Conservation (phyloP, 2,797 vertebrate genomes). For the Neosilurus hyrtlii region DNA sequence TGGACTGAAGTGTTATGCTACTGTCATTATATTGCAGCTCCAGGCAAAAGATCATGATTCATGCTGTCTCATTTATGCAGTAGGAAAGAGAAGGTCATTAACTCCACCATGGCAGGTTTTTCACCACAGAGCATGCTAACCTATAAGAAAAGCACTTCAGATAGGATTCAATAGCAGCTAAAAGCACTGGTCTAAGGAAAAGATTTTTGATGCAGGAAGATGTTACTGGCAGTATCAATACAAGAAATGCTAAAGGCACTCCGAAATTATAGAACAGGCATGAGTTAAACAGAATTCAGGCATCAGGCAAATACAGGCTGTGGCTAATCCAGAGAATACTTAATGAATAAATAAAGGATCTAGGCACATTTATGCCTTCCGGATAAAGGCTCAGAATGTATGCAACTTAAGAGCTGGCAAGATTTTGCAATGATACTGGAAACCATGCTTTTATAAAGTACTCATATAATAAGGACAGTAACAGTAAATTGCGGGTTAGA, state of each 20-base stretch:
- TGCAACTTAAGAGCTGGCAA: not conserved
- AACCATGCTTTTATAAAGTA: not conserved
- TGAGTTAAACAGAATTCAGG: not conserved
- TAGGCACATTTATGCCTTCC: not conserved
- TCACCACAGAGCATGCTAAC: not conserved
- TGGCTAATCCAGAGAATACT: not conserved
- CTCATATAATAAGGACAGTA: not conserved
- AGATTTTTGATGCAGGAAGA: not conserved
- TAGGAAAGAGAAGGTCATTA: slow-evolving; percentile 20
- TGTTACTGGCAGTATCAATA: not conserved
- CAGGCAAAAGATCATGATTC: slow-evolving; percentile 34
- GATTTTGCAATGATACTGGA: not conserved
- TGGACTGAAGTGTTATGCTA: slow-evolving; percentile 2
- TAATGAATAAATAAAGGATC: not conserved
- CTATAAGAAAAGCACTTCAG: slow-evolving; percentile 6
- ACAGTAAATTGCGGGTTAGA: not conserved
- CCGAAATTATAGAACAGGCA: not conserved
- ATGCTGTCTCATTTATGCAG: slow-evolving; percentile 27
- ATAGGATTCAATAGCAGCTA: not conserved
- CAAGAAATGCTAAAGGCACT: too few relatives aligned
- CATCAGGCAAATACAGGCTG: not conserved
- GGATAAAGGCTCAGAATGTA: not conserved
- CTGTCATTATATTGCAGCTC: slow-evolving; percentile 32
- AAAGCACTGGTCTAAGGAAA: not conserved
- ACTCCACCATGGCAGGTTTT: slow-evolving; percentile 14